Evolutionary conservation across 64 coral and sea anemone genomes (phyloP), one percentile per base, ranked within the genome.

Genomic region (Dendronephthya gigantea): DNA sequence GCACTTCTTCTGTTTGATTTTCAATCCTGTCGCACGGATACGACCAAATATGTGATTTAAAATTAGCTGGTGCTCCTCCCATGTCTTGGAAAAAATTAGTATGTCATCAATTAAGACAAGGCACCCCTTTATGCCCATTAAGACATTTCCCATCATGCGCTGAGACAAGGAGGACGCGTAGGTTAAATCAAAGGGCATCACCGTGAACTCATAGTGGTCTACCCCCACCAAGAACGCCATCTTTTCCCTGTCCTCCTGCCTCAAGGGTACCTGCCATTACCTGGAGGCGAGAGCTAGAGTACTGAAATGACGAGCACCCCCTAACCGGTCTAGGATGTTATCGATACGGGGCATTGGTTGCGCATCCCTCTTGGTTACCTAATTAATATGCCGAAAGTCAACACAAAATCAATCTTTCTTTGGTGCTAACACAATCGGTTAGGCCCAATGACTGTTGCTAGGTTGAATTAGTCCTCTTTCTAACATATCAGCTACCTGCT

Each of bases 401-500:
- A 76, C 69, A 38, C 69, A 76, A 16, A 76, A 76, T 2, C 69
- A 12, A 38, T 76, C 69, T 29, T 76, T 76, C 69, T 76, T 76
- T 76, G 28, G 28, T 35, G 35, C 69, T 34, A 76, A 16, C 3
- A 76, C 69, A 16, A 76, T 38, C 1, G 69, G 69, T 31, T 12
- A 76, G 3, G 69, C 13, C 69, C 69, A 76, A 3, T 12, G 69
- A 16, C 69, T 76, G n/a, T 28, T 32, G 69, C 29, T 35, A 4
- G 69, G 69, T 27, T 16, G 4, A 34, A 28, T 76, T 4, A 76
- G 29, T 33, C 69, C 69, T 3, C 29, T 4, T 13, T 76, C 4
- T 15, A 76, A 30, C 69, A 76, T 76, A 16, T 76, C 4, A 13
- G 5, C 29, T 7, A 76, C 35, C 9, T 76, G 69, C 12, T 31